Evolutionary conservation across 2,888 invertebrate species (phyloP).

Genomic region (Andrena fulva): DNA sequence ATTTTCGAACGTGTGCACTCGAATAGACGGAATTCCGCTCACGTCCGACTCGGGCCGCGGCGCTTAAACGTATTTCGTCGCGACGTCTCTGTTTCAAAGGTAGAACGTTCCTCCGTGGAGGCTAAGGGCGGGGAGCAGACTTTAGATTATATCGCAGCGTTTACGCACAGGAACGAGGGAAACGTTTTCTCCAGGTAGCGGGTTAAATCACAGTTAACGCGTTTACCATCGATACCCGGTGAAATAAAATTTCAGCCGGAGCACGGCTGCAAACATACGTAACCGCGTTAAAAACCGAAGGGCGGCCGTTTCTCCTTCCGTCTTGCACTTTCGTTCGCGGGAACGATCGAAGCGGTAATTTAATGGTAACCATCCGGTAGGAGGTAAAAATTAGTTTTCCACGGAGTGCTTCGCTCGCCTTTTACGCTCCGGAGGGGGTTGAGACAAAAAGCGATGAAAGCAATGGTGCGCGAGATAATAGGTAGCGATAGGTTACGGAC

Average conservation of each 20-base stretch:
- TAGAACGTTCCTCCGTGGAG: background rate
- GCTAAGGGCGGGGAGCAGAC: background rate
- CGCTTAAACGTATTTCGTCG: conserved; percentile 7
- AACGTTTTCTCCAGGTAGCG: background rate
- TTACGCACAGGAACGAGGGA: background rate
- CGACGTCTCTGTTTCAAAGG: conserved; percentile 3
- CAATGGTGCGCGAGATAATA: conserved; percentile 41
- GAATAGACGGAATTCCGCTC: conserved; percentile 17
- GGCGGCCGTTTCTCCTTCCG: background rate
- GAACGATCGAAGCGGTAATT: conserved; percentile 63
- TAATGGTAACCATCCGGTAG: conserved; percentile 50
- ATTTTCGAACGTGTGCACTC: background rate
- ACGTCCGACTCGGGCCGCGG: conserved; percentile 8
- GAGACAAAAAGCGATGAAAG: conserved; percentile 44
- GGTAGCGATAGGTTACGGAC: conserved; percentile 34
- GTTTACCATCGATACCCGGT: conserved; percentile 25
- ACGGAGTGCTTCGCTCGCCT: conserved; percentile 8
- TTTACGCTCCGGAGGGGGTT: background rate
- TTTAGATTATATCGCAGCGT: background rate
- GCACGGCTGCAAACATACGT: conserved; percentile 14
- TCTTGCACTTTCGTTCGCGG: background rate
- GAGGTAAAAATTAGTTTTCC: conserved; percentile 66
- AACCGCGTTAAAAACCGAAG: conserved; percentile 19
- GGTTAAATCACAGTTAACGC: conserved; percentile 20
- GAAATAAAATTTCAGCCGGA: conserved; percentile 31